Conservation (phyloP, 2,888 invertebrate genomes). For the Epirrita christyi region DNA sequence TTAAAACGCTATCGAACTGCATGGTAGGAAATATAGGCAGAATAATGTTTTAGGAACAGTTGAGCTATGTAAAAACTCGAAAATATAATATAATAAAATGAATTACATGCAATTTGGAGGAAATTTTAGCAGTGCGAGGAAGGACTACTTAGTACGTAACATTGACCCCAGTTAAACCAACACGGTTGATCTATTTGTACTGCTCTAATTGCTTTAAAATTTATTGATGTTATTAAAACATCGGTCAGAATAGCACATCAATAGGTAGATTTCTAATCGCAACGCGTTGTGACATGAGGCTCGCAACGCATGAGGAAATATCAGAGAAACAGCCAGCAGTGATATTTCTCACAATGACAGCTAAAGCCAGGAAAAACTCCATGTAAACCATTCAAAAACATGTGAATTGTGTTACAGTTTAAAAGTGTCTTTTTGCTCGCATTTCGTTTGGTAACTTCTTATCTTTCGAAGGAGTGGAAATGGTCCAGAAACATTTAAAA, state of each 20-base stretch:
- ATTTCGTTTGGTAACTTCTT: neutral
- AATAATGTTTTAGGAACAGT: too few species aligned
- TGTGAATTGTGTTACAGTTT: neutral
- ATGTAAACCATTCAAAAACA: slow-evolving; percentile 7
- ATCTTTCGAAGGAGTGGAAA: too few species aligned
- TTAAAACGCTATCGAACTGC: too few species aligned
- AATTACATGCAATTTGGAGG: neutral
- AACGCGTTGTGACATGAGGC: slow-evolving; percentile 43
- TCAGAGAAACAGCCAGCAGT: slow-evolving; percentile 27
- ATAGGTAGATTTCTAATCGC: slow-evolving; percentile 21
- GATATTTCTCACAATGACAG: slow-evolving; percentile 46
- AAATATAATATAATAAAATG: too few species aligned
- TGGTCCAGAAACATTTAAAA: too few species aligned
- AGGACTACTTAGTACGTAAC: neutral
- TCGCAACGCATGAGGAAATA: slow-evolving; percentile 52
- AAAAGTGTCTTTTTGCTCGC: neutral
- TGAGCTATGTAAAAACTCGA: too few species aligned
- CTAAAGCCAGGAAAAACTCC: slow-evolving; percentile 15
- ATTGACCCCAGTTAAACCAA: neutral
- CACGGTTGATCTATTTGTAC: neutral
- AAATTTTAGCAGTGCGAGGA: too few species aligned
- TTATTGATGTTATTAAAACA: neutral
- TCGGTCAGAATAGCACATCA: neutral
- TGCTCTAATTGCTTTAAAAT: slow-evolving; percentile 5
- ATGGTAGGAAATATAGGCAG: too few species aligned